Evolutionary conservation across 2,113 vertebrate species (phyloP), one percentile per base, ranked within the genome.

Genomic region (Scopus umbretta): DNA sequence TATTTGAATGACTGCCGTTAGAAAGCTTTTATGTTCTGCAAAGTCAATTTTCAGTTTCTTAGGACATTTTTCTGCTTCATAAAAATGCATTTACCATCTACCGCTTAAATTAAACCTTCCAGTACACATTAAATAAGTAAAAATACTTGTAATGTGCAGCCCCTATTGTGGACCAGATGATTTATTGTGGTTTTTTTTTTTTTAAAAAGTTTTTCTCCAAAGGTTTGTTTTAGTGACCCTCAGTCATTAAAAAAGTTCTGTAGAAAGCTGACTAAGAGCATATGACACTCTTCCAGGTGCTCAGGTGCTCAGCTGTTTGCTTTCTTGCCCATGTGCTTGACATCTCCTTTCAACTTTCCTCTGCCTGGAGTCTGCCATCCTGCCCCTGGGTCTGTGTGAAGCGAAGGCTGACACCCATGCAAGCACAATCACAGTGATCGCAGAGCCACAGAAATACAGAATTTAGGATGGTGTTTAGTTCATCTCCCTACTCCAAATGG

Each of bases 291-390:
- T 81, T 59, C 40, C 36, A 68, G 25, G 25, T 81, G 38, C 32
- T 71, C 42, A 40, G n/a, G 10, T 55, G 38, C 32, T 71, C 42
- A 40, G n/a, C 9, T 55, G 14, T 30, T 88, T 0, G 0, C 25
- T 59, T 87, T 87, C 52, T 43, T 29, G 34, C 17, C 8, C 8
- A 16, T 0, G 5, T 55, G 20, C n/a, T 83, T 79, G 32, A 47
- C 13, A 27, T 11, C 15, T 73, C 2, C 58, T 42, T 83, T 92
- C 14, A 74, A 52, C 38, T 61, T 88, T 56, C 34, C 18, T 80
- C 27, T 63, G 16, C 53, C 26, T 81, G 52, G 13, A 29, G 25
- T 13, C 52, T 78, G 23, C n/a, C 15, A 2, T 74, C 16, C 43
- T 52, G 9, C 38, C n/a, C 29, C 42, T 32, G 16, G 18, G 18